These are phyloP conservation scores for Amblyteles armatorius DNA, from an alignment of 2,888 invertebrate genomes.

Conservation along the genomic window DNA sequence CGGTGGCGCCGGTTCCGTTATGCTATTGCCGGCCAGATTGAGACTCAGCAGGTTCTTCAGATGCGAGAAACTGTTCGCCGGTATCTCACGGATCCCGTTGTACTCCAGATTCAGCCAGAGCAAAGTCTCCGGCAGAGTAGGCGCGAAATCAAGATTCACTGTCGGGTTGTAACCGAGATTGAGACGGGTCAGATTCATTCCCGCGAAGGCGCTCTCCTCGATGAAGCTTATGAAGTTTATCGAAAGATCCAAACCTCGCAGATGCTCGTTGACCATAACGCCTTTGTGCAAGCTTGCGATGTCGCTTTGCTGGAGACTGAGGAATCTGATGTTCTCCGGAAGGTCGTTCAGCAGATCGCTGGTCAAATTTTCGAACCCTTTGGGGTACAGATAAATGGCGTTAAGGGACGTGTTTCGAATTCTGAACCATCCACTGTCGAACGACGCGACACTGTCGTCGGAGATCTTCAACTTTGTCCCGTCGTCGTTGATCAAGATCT, in stretches of 20 bases:
- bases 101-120: not conserved
- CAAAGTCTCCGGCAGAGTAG: too few species aligned
- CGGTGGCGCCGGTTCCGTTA: too few species aligned
- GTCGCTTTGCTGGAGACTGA: conserved; percentile 62
- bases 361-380: conserved; percentile 61
- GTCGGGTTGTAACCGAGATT: not conserved
- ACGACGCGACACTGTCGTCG: conserved; percentile 64
- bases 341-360: conserved; percentile 75
- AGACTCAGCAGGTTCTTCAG: too few species aligned
- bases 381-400: conserved; percentile 71
- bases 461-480: conserved; percentile 64
- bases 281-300: not conserved
- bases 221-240: not conserved
- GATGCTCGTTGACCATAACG: not conserved
- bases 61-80: too few species aligned
- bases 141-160: too few species aligned
- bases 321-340: conserved; percentile 68
- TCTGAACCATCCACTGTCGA: conserved; percentile 74
- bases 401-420: conserved; percentile 62
- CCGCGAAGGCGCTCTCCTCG: not conserved
- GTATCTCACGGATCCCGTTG: too few species aligned
- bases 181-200: not conserved
- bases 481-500: conserved; percentile 60
- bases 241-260: not conserved
- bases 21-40: too few species aligned